Conservation (phyloP, 2,888 invertebrate genomes). For the Clusia tigrina region DNA sequence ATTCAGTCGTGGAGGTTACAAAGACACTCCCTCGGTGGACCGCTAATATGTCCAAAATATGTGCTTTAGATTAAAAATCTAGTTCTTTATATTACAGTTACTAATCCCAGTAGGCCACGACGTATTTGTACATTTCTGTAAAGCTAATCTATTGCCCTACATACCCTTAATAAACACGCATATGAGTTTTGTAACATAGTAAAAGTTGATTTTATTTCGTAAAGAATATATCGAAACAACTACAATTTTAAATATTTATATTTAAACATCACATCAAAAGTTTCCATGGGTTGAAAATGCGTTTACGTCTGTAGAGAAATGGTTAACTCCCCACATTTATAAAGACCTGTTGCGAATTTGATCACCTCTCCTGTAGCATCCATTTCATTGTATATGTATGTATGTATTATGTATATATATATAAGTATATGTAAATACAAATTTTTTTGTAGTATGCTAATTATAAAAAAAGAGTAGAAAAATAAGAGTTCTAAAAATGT, state of each 20-base stretch:
- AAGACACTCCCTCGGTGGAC: too few species aligned
- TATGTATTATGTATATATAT: neutral
- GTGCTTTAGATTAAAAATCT: too few species aligned
- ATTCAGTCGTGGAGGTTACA: too few species aligned
- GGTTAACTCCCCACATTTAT: conserved; percentile 45
- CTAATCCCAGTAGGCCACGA: neutral
- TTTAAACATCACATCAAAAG: conserved; percentile 58
- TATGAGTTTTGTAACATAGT: neutral
- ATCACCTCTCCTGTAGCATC: neutral
- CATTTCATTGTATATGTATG: neutral
- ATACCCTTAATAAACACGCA: neutral
- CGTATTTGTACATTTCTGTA: neutral
- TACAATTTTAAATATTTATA: conserved; percentile 27
- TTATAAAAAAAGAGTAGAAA: neutral
- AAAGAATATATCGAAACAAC: conserved; percentile 6
- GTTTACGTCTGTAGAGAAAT: neutral
- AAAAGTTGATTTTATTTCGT: conserved; percentile 4
- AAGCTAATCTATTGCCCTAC: too few species aligned
- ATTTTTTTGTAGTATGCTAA: neutral
- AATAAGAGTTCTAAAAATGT: neutral
- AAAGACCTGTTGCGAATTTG: conserved; percentile 1
- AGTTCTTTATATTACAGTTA: neutral
- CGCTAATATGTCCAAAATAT: too few species aligned
- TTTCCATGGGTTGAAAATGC: conserved; percentile 34
- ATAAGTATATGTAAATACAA: neutral